Base-by-base conservation (phyloP, 2,888 invertebrate genomes). In the Theodoxus fluviatilis region DNA sequence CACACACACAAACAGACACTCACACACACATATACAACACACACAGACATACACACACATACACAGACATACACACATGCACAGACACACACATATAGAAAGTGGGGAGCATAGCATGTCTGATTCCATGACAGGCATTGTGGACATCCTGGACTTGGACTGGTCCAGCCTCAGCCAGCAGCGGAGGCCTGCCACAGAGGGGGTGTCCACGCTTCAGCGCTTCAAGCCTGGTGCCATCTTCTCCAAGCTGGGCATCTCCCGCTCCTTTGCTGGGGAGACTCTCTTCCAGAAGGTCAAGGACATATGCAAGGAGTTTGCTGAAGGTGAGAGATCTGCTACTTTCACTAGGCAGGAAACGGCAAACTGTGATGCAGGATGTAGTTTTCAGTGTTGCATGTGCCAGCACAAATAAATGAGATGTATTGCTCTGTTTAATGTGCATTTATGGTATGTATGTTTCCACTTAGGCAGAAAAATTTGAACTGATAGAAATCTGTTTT, bases 61-160 rank as follows among this genome's bases (percentile, higher is more conserved):
- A n/a, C n/a, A n/a, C n/a, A n/a, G n/a, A n/a, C n/a, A n/a, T n/a
- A n/a, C n/a, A n/a, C n/a, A n/a, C n/a, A n/a, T n/a, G n/a, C n/a
- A n/a, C n/a, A n/a, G n/a, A n/a, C n/a, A n/a, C n/a, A n/a, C 22
- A 55, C 9, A 55, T 7, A 9, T 18, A 55, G 22, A 55, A 43
- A 43, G 18, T 12, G 9, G 18, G 18, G 18, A 43, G 12, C 43
- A 9, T 43, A 3, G 3, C 9, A 35, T 4, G 49, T 15, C n/a
- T 28, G 33, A 15, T 55, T 37, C 33, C 6, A 59, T 63, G 64
- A 2, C 89, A 88, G 91, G 93, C 43, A 90, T 95, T 74, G 94
- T 94, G 4, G 95, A 96, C 87, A 94, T 94, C n/a, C 88, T 96
- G 37, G 95, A 95, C n/a, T 95, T 96, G 1, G 95, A 96, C 87